These are phyloP conservation scores for Anniella stebbinsi DNA, from an alignment of 2,797 vertebrate genomes.

Conservation along the genomic window DNA sequence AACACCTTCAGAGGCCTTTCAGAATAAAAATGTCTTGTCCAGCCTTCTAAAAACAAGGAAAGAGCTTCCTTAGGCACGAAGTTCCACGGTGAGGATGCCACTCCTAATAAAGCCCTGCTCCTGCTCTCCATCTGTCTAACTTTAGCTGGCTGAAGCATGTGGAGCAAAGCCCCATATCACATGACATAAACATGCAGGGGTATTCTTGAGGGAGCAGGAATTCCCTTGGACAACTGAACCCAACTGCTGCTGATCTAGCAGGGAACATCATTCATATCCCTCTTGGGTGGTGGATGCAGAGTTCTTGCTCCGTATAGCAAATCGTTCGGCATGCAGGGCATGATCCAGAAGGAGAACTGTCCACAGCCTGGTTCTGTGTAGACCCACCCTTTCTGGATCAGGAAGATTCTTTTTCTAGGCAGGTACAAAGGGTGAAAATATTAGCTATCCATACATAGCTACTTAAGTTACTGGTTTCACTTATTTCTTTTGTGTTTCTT, in stretches of 20 bases:
- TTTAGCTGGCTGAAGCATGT: not conserved
- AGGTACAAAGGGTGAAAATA: constrained; percentile 20
- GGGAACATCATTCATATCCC: not conserved
- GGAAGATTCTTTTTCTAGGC: constrained; percentile 14
- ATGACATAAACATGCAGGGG: not conserved
- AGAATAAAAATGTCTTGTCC: not conserved
- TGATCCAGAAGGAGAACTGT: not conserved
- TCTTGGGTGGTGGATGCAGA: not conserved
- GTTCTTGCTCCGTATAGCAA: not conserved
- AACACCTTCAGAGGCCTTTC: not conserved
- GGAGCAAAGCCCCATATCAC: not conserved
- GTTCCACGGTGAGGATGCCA: not conserved
- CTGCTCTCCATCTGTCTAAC: not conserved
- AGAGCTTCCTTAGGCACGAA: not conserved
- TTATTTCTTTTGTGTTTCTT: constrained; percentile 79
- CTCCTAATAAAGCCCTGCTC: not conserved
- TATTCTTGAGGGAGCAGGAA: not conserved
- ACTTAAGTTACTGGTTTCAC: constrained; percentile 56
- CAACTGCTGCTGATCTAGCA: not conserved
- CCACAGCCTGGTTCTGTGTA: not conserved
- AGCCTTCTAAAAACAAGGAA: not conserved
- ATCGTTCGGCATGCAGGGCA: not conserved
- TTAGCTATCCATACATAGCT: not conserved
- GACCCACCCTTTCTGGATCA: not conserved
- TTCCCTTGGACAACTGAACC: not conserved